Base-by-base conservation (phyloP, 2,797 vertebrate genomes). In the Oreonectes daqikongensis region DNA sequence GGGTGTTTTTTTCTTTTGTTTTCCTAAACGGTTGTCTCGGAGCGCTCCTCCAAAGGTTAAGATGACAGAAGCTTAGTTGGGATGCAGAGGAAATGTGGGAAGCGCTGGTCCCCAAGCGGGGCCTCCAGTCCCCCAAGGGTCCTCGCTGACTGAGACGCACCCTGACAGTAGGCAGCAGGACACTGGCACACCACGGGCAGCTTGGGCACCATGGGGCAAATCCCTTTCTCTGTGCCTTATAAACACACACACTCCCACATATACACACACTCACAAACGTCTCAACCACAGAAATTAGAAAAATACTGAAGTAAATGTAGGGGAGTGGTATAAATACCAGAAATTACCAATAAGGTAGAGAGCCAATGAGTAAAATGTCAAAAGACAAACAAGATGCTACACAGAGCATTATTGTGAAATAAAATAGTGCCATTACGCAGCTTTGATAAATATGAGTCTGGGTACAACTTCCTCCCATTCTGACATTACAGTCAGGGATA, bases 11-110 rank as follows among this genome's bases (percentile, higher is more conserved):
- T 24, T 70, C 44, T 83, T 82, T 87, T 79, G 91, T 95, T 94
- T 94, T 93, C 80, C 92, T 92, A 93, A 94, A 93, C 91, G 93
- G 92, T 94, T 92, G 92, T 93, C 93, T 94, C 86, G 88, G 91
- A 93, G 92, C 92, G 88, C 90, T 90, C 92, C 87, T 94, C 88
- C 89, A 94, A 92, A 95, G 93, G 94, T 94, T 93, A 93, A 90
- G 90, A 91, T 94, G 94, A 94, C 91, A 93, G 92, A 90, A 90
- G 86, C 90, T 92, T 91, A 89, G 92, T 90, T 92, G 88, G 60
- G 61, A 81, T 60, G 53, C 92, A 92, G 79, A 75, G 90, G 52
- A 81, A 90, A 87, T 87, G 86, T 82, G 84, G 89, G 80, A 87
- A 89, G 81, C 48, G 38, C 30, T 35, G 69, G 59, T 74, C 46